Evolutionary conservation across 1,140 invertebrate genomes (phyloP), one percentile per base, ranked within the genome.

Genomic region (Bicyclus anynana): DNA sequence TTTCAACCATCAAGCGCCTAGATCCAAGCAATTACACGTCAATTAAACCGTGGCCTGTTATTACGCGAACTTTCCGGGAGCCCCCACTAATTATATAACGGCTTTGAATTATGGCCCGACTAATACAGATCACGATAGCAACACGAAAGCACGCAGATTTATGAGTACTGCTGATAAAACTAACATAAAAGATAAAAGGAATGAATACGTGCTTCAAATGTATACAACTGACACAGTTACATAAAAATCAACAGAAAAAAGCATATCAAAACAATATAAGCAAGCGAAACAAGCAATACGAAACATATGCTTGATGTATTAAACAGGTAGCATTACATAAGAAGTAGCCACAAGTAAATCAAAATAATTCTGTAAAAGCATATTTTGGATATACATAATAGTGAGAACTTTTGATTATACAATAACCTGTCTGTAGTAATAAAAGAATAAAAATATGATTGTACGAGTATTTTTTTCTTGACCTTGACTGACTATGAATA

Each of bases 111-210:
- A 83, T 77, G 59, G 68, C 50, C 59, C 61, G 46, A 56, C 67
- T 79, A 80, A 80, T 80, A 70, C 64, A 65, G 72, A 77, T 75
- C 74, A 66, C 67, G 80, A 75, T 77, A 74, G 64, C 57, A 53
- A 68, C 65, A 65, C 68, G 72, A 73, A 69, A 65, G 61, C 55
- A 65, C 55, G 59, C 50, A 67, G 72, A 78, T 80, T 77, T 80
- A 82, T 82, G 64, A 66, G 51, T 47, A 49, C 42, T 53, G 40
- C 58, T 72, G 71, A 80, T 80, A 80, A 65, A 63, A 51, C 62
- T 55, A 55, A 46, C 56, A 52, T 23, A 33, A 18, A 35, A 62
- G 65, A 72, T 68, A 68, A 70, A 63, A 59, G 53, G 53, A 56
- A 49, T 57, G 61, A 53, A 20, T 44, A 56, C 40, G 52, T 53